A percentile compares a stretch with the other conserved stretches of the same genome.
Evolutionary conservation across 2,888 invertebrate species (phyloP).

Genomic region (Drosophila formosana): DNA sequence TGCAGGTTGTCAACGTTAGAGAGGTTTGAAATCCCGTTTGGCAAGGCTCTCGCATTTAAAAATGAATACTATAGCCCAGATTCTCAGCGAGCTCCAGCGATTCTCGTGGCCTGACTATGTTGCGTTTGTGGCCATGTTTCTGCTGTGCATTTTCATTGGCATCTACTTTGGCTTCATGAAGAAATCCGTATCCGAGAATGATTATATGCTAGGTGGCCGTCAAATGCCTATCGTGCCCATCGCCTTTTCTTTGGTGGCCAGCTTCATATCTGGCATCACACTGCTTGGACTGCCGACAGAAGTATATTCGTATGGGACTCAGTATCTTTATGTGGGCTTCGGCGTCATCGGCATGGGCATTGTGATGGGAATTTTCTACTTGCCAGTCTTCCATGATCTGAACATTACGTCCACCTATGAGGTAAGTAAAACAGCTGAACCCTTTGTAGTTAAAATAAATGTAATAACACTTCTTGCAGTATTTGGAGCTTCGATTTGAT

Average conservation of each 20-base stretch:
- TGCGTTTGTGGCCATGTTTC: slow-evolving; percentile 88
- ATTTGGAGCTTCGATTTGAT: slow-evolving; percentile 90
- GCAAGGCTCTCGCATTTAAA: not conserved
- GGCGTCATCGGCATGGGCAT: slow-evolving; percentile 89
- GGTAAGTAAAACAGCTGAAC: slow-evolving; percentile 85
- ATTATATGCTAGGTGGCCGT: slow-evolving; percentile 92
- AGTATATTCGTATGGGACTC: slow-evolving; percentile 92
- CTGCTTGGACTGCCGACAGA: slow-evolving; percentile 92
- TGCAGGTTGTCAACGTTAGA: slow-evolving; percentile 10
- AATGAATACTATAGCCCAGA: slow-evolving; percentile 83
- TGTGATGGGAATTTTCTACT: slow-evolving; percentile 88
- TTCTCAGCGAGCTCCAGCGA: slow-evolving; percentile 82
- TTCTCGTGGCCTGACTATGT: slow-evolving; percentile 84
- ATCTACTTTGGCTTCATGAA: slow-evolving; percentile 92
- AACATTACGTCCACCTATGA: slow-evolving; percentile 92
- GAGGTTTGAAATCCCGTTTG: slow-evolving; percentile 1
- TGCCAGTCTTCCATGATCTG: slow-evolving; percentile 91
- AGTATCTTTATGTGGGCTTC: slow-evolving; percentile 89
- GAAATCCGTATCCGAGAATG: slow-evolving; percentile 87
- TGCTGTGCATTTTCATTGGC: slow-evolving; percentile 90
- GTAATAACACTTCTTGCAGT: slow-evolving; percentile 84
- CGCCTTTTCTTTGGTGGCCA: slow-evolving; percentile 92
- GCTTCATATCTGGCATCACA: slow-evolving; percentile 92
- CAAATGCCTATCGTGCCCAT: slow-evolving; percentile 92
- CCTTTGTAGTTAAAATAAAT: not conserved